Percentiles rank a stretch among this genome's conserved stretches.
Evolutionary conservation across 2,113 vertebrate species (phyloP).

Genomic region (Podarcis raffonei): DNA sequence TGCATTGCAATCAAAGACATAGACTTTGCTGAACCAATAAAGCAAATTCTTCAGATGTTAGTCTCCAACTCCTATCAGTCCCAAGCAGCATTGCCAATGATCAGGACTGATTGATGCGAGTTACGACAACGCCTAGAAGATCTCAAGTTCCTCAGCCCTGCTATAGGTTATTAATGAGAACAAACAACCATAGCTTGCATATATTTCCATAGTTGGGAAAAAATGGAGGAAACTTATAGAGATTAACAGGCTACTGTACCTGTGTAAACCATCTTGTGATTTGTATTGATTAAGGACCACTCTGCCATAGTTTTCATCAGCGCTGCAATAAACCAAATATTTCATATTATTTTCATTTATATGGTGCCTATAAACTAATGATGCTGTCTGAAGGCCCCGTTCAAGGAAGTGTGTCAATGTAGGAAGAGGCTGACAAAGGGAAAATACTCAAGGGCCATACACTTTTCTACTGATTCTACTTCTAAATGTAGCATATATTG

Average conservation of each 20-base stretch:
- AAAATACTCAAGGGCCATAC: not conserved
- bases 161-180: not conserved
- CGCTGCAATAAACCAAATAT: conserved; percentile 72
- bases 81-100: not conserved
- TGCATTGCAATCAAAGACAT: not conserved
- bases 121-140: not conserved
- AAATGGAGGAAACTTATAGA: not conserved
- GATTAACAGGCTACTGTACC: conserved; percentile 57
- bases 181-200: not conserved
- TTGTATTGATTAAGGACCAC: conserved; percentile 74
- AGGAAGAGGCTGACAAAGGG: not conserved
- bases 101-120: not conserved
- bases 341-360: not conserved
- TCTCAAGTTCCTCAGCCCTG: not conserved
- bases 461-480: not conserved
- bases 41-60: not conserved
- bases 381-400: not conserved
- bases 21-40: not conserved
- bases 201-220: not conserved
- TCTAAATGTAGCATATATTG: not conserved
- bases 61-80: not conserved
- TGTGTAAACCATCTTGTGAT: conserved; percentile 79
- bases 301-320: conserved; percentile 87
- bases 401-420: not conserved
- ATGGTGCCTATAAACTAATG: not conserved